Percentiles rank a stretch among this genome's conserved stretches.
Evolutionary conservation across 2,797 vertebrate species (phyloP).

Genomic region (Hippocampus kuda): DNA sequence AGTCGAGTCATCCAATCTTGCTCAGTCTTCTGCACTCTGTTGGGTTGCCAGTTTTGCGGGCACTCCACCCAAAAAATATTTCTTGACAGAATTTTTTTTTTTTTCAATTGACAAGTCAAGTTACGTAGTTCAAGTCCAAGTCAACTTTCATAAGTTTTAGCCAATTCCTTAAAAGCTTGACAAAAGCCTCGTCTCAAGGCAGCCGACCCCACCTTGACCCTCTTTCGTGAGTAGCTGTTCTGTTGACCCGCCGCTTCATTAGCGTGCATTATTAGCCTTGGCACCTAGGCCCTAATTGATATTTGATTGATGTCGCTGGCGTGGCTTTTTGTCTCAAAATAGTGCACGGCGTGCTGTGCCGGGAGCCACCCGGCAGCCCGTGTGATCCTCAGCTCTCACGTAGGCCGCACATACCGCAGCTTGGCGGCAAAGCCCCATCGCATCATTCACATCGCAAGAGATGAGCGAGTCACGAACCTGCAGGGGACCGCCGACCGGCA

Average conservation of each 20-base stretch:
- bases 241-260: slow-evolving; percentile 51
- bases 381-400: slow-evolving; percentile 57
- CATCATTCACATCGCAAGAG: slow-evolving; percentile 6
- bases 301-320: slow-evolving; percentile 58
- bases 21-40: no score
- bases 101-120: no score
- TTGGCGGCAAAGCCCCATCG: slow-evolving; percentile 45
- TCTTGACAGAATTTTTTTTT: no score
- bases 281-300: slow-evolving; percentile 63
- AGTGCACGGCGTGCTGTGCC: slow-evolving; percentile 20
- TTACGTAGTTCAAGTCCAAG: no score
- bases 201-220: slow-evolving; percentile 21
- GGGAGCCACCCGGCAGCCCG: slow-evolving; percentile 25
- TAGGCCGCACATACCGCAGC: slow-evolving; percentile 63
- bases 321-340: slow-evolving; percentile 38
- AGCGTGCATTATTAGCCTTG: slow-evolving; percentile 45
- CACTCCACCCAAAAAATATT: no score
- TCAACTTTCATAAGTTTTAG: no score
- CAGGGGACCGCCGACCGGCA: slow-evolving; percentile 59
- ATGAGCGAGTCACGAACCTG: slow-evolving; percentile 58
- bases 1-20: no score
- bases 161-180: no score
- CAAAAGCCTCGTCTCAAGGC: neutral
- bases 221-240: slow-evolving; percentile 38
- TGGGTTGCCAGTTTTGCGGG: no score